These are phyloP conservation scores for Amniataba percoides DNA, from an alignment of 2,797 vertebrate species.

Conservation along the genomic window DNA sequence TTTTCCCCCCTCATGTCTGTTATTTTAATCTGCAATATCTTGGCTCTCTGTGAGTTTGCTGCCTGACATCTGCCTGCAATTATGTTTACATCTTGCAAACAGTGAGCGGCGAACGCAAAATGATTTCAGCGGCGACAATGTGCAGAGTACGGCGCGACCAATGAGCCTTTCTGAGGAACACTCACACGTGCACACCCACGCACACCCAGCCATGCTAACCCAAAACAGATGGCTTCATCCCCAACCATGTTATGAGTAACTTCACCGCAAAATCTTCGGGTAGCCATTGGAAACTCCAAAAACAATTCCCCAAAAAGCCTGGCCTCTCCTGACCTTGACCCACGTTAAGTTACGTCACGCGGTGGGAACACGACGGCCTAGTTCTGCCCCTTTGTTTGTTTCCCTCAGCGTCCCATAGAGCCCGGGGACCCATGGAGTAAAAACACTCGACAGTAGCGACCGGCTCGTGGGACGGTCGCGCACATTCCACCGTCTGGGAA, in stretches of 20 bases:
- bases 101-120: constrained; percentile 24
- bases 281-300: constrained; percentile 56
- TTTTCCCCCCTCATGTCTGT: not conserved
- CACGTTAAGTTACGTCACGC: constrained; percentile 69
- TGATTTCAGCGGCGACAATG: constrained; percentile 13
- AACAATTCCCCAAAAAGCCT: constrained; percentile 53
- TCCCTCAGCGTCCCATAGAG: constrained; percentile 65
- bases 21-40: not conserved
- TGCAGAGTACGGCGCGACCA: not conserved
- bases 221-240: constrained; percentile 67
- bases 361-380: constrained; percentile 82
- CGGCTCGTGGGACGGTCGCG: constrained; percentile 41
- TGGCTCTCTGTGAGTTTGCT: constrained; percentile 2
- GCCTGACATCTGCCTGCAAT: not conserved
- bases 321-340: constrained; percentile 71
- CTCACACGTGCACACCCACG: not conserved
- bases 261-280: constrained; percentile 36
- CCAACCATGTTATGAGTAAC: constrained; percentile 47
- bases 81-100: constrained; percentile 1
- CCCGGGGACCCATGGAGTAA: constrained; percentile 69
- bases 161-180: constrained; percentile 23
- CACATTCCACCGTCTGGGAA: constrained; percentile 74
- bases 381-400: constrained; percentile 81
- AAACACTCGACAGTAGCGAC: constrained; percentile 66
- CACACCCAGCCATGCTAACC: constrained; percentile 36